Evolutionary conservation across 2,888 invertebrate genomes (phyloP).

Genomic region (Drosophila tanythrix): DNA sequence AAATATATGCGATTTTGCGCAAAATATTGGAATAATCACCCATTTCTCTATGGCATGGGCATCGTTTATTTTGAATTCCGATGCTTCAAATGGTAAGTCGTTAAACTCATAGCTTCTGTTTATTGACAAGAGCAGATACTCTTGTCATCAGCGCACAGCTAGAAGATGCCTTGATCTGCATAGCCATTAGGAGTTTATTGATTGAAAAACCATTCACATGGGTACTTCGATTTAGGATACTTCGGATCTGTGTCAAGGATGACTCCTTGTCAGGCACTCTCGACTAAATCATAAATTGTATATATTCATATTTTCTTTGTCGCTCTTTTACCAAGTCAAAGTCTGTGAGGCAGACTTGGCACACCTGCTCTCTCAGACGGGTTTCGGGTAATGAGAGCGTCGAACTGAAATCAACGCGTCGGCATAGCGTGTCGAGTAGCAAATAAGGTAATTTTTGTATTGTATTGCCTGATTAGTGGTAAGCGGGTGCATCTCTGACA

Average conservation of each 20-base stretch:
- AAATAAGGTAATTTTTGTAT: too few species aligned
- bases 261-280: not conserved
- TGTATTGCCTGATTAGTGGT: too few species aligned
- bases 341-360: too few species aligned
- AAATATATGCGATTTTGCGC: conserved; percentile 93
- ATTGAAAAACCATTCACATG: not conserved
- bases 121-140: not conserved
- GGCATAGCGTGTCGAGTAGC: too few species aligned
- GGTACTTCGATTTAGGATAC: not conserved
- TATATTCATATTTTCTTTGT: not conserved
- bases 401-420: too few species aligned
- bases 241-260: not conserved
- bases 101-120: conserved; percentile 65
- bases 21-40: conserved; percentile 93
- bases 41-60: conserved; percentile 97
- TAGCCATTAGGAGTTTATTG: not conserved
- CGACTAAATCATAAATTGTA: not conserved
- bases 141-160: not conserved
- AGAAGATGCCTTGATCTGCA: not conserved
- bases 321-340: not conserved
- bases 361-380: too few species aligned
- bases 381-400: too few species aligned
- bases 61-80: conserved; percentile 98
- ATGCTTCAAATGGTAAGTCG: conserved; percentile 96
- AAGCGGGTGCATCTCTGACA: too few species aligned